These are phyloP conservation scores for Pseudochirops corinnae DNA, from an alignment of 2,797 vertebrate genomes.

Conservation along the genomic window DNA sequence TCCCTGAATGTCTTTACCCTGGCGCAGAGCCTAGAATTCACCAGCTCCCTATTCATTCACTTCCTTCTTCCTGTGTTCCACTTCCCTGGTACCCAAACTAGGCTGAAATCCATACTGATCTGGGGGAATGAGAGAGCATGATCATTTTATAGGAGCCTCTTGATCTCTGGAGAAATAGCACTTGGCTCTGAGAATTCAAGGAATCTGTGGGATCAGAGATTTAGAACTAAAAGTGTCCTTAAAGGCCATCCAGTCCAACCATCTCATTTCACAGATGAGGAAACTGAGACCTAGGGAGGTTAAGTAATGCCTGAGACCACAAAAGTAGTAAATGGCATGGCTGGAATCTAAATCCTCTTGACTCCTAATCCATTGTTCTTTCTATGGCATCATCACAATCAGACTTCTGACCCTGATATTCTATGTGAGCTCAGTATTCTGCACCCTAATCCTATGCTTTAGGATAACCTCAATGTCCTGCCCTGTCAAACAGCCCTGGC, in stretches of 20 bases:
- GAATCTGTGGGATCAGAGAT: neutral
- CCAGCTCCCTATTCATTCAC: neutral
- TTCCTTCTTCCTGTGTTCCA: neutral
- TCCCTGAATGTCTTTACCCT: neutral
- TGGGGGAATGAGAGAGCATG: neutral
- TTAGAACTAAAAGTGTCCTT: neutral
- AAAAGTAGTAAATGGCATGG: neutral
- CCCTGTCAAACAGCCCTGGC: neutral
- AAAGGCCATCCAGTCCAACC: neutral
- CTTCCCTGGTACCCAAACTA: neutral
- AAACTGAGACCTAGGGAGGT: neutral
- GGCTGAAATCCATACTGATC: neutral
- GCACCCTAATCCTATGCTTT: neutral
- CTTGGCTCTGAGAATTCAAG: neutral
- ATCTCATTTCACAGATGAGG: neutral
- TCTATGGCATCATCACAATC: neutral
- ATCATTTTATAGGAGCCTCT: neutral
- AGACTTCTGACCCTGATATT: neutral
- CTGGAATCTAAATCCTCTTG: neutral
- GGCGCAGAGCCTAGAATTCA: neutral
- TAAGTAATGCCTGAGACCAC: neutral
- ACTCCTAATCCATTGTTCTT: neutral
- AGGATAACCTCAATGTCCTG: neutral
- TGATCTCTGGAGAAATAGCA: neutral
- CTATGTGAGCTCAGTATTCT: neutral